These are phyloP conservation scores for Noctilio leporinus DNA, from an alignment of 2,113 vertebrate genomes.

Conservation along the genomic window DNA sequence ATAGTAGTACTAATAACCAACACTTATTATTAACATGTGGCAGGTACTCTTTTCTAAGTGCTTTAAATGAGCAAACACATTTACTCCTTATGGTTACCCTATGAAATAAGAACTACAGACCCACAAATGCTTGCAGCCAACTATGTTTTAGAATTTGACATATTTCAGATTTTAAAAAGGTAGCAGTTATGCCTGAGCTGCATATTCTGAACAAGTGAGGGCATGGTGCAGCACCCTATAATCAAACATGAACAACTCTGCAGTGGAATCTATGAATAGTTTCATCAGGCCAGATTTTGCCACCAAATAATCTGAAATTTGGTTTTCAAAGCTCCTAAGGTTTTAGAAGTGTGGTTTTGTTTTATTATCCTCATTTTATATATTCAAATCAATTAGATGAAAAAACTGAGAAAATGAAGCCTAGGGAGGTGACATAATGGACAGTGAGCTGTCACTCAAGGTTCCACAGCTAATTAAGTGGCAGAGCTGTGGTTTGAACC, in stretches of 20 bases:
- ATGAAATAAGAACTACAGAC: background rate
- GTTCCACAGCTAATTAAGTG: background rate
- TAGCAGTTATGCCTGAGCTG: background rate
- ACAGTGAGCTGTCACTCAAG: background rate
- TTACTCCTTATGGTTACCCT: background rate
- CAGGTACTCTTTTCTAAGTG: background rate
- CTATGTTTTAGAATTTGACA: background rate
- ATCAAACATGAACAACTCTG: background rate
- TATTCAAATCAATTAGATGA: background rate
- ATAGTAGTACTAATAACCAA: background rate
- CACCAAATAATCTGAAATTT: background rate
- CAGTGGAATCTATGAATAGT: background rate
- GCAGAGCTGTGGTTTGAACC: background rate
- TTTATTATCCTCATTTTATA: background rate
- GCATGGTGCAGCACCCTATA: background rate
- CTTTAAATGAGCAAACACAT: background rate
- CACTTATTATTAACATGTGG: background rate
- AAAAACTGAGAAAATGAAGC: background rate
- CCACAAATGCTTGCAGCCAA: background rate
- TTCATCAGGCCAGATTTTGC: background rate
- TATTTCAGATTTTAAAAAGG: slow-evolving; percentile 20
- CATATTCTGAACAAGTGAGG: background rate
- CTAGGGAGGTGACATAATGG: background rate
- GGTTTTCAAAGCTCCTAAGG: background rate
- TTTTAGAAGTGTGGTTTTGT: background rate